These are phyloP conservation scores for Amblyjoppa fuscipennis DNA, from an alignment of 2,888 invertebrate genomes.

Conservation along the genomic window DNA sequence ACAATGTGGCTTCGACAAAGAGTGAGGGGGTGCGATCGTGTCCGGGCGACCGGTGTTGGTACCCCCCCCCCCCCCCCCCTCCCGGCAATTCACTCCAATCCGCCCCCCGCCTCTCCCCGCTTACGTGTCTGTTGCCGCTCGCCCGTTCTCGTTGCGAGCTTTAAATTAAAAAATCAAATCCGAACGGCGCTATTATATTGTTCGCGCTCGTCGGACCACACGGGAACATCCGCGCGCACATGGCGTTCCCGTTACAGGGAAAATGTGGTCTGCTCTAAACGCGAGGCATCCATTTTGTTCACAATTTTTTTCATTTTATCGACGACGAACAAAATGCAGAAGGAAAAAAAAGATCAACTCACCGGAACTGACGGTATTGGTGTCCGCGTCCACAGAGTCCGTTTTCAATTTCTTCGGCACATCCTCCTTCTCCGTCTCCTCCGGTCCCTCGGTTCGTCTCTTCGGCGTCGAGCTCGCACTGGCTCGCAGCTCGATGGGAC, in stretches of 20 bases:
- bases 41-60: constrained; percentile 69
- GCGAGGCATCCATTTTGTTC: constrained; percentile 1
- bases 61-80: constrained; percentile 43
- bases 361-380: constrained; percentile 97
- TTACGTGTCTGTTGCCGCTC: constrained; percentile 7
- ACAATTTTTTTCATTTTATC: neutral
- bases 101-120: neutral
- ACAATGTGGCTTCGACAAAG: constrained; percentile 78
- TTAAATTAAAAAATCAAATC: constrained; percentile 84
- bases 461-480: constrained; percentile 94
- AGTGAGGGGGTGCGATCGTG: constrained; percentile 73
- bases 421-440: constrained; percentile 83
- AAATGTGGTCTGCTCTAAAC: constrained; percentile 1
- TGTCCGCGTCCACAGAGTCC: constrained; percentile 94
- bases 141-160: constrained; percentile 61
- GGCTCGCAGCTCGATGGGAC: constrained; percentile 87
- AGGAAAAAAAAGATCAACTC: constrained; percentile 84
- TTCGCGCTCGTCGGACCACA: constrained; percentile 79
- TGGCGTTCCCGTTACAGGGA: constrained; percentile 29
- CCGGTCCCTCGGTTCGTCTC: constrained; percentile 89
- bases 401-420: constrained; percentile 91
- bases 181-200: constrained; percentile 76
- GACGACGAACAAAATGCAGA: neutral
- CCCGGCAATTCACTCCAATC: constrained; percentile 18
- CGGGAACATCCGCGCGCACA: constrained; percentile 62